Evolutionary conservation across 2,888 invertebrate genomes (phyloP).

Genomic region (Philhelius pedissequus): DNA sequence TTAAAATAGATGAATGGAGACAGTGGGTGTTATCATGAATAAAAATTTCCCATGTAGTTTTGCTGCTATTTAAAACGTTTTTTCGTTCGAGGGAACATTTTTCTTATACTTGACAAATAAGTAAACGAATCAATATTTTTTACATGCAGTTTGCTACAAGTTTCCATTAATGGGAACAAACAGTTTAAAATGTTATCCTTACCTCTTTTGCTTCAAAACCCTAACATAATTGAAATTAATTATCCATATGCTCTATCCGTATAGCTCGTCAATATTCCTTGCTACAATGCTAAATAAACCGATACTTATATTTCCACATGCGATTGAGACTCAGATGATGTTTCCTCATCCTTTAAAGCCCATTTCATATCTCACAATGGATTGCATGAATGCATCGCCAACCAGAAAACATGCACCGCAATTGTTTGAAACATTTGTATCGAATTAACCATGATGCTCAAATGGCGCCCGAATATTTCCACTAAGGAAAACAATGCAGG

Average conservation of each 20-base stretch:
- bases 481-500: slow-evolving; percentile 17
- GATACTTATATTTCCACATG: neutral
- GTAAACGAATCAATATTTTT: no score
- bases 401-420: neutral
- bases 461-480: slow-evolving; percentile 21
- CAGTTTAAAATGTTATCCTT: no score
- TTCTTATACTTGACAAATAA: no score
- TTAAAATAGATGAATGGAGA: no score
- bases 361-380: neutral
- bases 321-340: neutral
- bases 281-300: neutral
- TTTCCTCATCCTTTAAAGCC: neutral
- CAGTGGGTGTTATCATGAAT: no score
- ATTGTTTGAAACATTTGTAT: slow-evolving; percentile 10
- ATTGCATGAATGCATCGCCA: neutral
- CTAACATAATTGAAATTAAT: neutral
- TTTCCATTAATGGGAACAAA: no score
- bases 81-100: no score
- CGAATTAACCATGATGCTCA: slow-evolving; percentile 17
- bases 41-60: no score
- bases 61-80: no score
- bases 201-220: neutral
- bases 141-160: no score
- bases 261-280: neutral
- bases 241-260: neutral